These are phyloP conservation scores for Callipepla squamata DNA, from an alignment of 2,113 vertebrate genomes.

Conservation along the genomic window DNA sequence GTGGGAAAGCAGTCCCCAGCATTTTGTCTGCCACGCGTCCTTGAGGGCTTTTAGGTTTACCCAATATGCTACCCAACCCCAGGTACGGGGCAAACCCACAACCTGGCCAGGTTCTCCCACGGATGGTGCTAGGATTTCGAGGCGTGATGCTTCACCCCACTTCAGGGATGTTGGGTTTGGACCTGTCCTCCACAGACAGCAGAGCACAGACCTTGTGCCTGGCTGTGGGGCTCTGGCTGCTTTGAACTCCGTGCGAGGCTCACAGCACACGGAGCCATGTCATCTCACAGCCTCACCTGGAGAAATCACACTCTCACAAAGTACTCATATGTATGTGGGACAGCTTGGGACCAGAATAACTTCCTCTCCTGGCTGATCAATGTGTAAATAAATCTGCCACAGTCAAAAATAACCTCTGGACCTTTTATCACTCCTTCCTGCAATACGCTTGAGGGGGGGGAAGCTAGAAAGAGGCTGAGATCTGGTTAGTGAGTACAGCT, in stretches of 20 bases:
- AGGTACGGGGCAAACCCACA: not conserved
- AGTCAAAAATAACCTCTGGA: slow-evolving; percentile 52
- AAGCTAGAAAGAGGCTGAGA: not conserved
- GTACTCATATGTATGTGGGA: slow-evolving; percentile 11
- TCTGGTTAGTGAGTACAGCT: not conserved
- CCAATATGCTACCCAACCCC: not conserved
- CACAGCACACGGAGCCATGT: rapidly evolving
- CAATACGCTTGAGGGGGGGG: not conserved
- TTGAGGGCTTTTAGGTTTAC: not conserved
- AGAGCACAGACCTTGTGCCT: not conserved
- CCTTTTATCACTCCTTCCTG: slow-evolving; percentile 15
- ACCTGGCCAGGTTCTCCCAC: rapidly evolving
- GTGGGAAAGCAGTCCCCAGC: not conserved
- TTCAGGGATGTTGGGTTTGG: not conserved
- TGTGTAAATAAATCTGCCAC: not conserved
- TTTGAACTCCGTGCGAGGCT: rapidly evolving
- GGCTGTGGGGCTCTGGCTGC: not conserved
- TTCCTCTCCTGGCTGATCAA: slow-evolving; percentile 18
- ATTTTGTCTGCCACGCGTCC: not conserved
- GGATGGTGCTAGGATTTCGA: not conserved
- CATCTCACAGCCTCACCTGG: not conserved
- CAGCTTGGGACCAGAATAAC: slow-evolving; percentile 51
- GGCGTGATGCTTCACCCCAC: not conserved
- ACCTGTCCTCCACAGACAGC: not conserved
- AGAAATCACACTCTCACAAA: not conserved